Percentiles rank a stretch among this genome's conserved stretches.
Conservation (phyloP, 2,797 vertebrate genomes). For the Gouania willdenowi region DNA sequence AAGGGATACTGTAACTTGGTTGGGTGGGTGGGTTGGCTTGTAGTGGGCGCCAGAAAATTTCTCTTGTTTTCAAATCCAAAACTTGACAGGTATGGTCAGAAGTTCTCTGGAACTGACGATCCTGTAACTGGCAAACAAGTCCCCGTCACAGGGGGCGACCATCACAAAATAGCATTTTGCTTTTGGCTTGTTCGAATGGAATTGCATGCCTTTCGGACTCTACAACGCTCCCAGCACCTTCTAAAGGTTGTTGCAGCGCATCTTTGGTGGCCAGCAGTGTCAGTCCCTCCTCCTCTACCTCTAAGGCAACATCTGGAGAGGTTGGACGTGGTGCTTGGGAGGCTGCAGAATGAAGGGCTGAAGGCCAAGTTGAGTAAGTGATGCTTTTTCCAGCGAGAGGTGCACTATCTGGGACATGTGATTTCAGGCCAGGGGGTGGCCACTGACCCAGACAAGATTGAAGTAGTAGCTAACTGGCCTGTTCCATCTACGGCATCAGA, state of each 20-base stretch:
- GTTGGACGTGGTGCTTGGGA: background rate
- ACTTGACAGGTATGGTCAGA: no score
- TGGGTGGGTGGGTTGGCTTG: no score
- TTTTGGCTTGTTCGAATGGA: conserved; percentile 2
- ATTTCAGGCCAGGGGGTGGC: background rate
- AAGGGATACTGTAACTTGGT: no score
- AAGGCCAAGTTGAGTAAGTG: background rate
- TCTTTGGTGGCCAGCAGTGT: background rate
- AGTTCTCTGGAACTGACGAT: no score
- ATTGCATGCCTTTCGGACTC: conserved; percentile 14
- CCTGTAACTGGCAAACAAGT: no score
- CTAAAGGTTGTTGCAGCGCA: conserved; percentile 1
- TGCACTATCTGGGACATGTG: background rate
- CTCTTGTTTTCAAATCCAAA: no score
- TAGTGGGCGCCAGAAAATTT: no score
- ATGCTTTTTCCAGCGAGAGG: background rate
- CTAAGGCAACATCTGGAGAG: background rate
- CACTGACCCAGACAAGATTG: background rate
- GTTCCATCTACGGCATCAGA: rapidly evolving
- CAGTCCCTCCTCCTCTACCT: background rate
- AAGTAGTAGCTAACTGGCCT: background rate
- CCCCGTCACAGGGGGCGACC: background rate
- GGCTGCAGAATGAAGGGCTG: background rate
- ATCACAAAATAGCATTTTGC: background rate
- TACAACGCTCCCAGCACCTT: conserved; percentile 1